Evolutionary conservation across 1,140 invertebrate genomes (phyloP), one percentile per base, ranked within the genome.

Genomic region (Acromyrmex heyeri): DNA sequence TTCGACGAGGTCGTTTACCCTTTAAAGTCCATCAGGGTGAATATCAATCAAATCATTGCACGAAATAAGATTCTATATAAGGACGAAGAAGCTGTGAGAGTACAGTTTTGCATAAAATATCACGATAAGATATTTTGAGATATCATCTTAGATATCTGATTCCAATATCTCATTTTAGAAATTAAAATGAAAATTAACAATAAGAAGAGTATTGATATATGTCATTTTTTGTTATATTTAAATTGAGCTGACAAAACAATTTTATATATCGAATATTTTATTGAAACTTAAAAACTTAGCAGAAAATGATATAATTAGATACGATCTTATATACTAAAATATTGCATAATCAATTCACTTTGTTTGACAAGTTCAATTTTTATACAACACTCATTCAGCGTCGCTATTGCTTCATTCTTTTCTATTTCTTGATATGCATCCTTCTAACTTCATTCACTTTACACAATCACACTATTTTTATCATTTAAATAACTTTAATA

Each of bases 281-380:
- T 44, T 44, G 38, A 44, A 44, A 44, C 38, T 10, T 44, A 44
- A 44, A 44, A 44, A 44, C 8, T 10, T 44, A 7, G 10, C 8
- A 44, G 10, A 44, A 44, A 44, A 44, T 44, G 38, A 44, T 10
- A 44, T 7, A 44, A 44, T 44, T 44, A 44, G 10, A 44, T 12
- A 44, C 8, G 38, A 44, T 44, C 10, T 44, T 44, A 44, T 44
- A 12, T 44, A 8, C 10, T 44, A 10, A 8, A n/a, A 38, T 12
- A 75, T 1, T 2, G n/a, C 21, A 27, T 6, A 69, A 24, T 21
- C 24, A 34, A 18, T 16, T n/a, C 14, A 14, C 16, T 76, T 53
- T 50, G 44, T n/a, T 72, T 59, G 27, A 16, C 2, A 44, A 72
- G 53, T 72, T 82, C 27, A 72, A 59, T 53, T 72, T 34, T 14